Base-by-base conservation (phyloP, 2,113 vertebrate genomes). In the Heliornis fulica region DNA sequence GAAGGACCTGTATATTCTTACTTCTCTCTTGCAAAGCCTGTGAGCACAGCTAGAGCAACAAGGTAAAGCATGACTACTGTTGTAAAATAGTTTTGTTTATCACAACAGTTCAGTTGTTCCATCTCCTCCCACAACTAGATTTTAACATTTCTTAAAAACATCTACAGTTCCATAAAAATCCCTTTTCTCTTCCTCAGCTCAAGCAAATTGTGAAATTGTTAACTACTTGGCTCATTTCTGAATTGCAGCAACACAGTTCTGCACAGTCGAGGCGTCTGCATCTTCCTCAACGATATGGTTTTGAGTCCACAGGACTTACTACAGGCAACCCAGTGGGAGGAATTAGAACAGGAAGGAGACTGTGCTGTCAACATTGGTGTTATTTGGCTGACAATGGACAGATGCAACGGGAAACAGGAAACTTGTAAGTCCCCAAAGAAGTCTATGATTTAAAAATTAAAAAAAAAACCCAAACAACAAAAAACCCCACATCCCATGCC, bases 161-260 rank as follows among this genome's bases (percentile, higher is more conserved):
- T 2, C 12, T 25, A 11, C 1, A 10, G 10, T 34, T 87, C 18
- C 32, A 36, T 6, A 34, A 66, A 77, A 80, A 34, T 18, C 10
- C 22, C n/a, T 5, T 74, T 56, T 9, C 18, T 80, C 29, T 31
- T 77, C 45, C 20, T 68, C 51, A 22, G 76, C 29, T n/a, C 8
- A 66, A 65, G 21, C 5, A 54, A 1, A 0, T 11, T 71, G 51
- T 1, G 7, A 54, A 84, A 63, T 12, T 40, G 5, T 69, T 66
- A 87, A 83, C 23, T 57, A 78, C 34, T 72, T 23, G 11, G 46
- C 23, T 81, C 38, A 66, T 22, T 78, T 65, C 45, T 45, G 20
- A 81, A 76, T 21, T 51, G 41, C 41, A 72, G 22, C 17, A 70
- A 61, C 28, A 25, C 10, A 46, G 17, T 53, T 69, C 29, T 34